Conservation (phyloP, 1,140 invertebrate genomes). For the Drosophila tristis region DNA sequence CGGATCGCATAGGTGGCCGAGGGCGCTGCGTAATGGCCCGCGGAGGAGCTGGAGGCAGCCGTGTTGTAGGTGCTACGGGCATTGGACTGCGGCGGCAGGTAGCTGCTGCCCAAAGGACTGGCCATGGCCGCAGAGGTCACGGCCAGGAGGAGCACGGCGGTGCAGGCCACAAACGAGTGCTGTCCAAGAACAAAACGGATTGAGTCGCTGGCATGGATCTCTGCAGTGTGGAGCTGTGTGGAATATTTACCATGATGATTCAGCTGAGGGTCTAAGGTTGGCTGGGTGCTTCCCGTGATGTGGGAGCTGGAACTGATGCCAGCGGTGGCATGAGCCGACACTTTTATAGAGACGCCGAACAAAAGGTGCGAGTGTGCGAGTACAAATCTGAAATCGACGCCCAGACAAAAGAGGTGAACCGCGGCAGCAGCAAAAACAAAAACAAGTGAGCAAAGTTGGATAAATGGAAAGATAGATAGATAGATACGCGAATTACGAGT, state of each 20-base stretch:
- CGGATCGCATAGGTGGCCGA: slow-evolving; percentile 5
- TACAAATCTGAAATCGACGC: slow-evolving; percentile 41
- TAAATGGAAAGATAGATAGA: background rate
- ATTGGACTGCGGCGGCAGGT: slow-evolving; percentile 57
- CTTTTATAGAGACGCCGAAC: slow-evolving; percentile 64
- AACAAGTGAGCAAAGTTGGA: slow-evolving; percentile 18
- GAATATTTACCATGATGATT: slow-evolving; percentile 48
- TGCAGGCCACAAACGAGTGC: slow-evolving; percentile 37
- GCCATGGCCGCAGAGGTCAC: slow-evolving; percentile 25
- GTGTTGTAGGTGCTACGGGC: slow-evolving; percentile 49
- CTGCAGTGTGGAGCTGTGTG: background rate
- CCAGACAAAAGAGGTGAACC: slow-evolving; percentile 20
- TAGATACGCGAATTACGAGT: background rate
- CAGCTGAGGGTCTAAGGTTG: background rate
- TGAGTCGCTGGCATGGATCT: background rate
- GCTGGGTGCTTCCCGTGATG: slow-evolving; percentile 29
- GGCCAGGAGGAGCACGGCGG: slow-evolving; percentile 30
- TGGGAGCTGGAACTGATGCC: slow-evolving; percentile 50
- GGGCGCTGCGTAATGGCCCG: slow-evolving; percentile 32
- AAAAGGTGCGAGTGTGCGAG: slow-evolving; percentile 39
- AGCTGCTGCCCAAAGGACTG: slow-evolving; percentile 53
- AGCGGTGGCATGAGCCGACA: slow-evolving; percentile 26
- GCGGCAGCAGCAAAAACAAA: too few species aligned
- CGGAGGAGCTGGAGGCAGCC: slow-evolving; percentile 33
- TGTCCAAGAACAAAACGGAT: slow-evolving; percentile 1